These are phyloP conservation scores for Liodrosophila aerea DNA, from an alignment of 2,888 invertebrate species.

Conservation along the genomic window DNA sequence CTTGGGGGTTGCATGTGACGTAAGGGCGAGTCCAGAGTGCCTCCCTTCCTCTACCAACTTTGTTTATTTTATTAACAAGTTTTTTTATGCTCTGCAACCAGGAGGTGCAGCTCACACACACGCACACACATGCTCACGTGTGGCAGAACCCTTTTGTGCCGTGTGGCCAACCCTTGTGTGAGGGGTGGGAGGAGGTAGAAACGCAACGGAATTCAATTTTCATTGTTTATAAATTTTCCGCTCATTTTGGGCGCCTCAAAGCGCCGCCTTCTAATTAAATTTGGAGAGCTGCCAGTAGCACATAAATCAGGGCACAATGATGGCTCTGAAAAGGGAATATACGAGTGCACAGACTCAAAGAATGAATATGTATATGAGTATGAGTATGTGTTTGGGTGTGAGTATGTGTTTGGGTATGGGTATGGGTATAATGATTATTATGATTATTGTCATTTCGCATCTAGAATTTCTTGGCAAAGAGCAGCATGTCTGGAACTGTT, in stretches of 20 bases:
- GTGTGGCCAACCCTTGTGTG: constrained; percentile 34
- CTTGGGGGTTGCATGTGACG: too few relatives aligned
- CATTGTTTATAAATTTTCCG: constrained; percentile 82
- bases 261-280: constrained; percentile 78
- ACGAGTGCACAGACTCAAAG: too few relatives aligned
- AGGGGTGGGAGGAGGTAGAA: too few relatives aligned
- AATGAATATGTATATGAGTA: background rate
- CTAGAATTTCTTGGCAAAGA: constrained; percentile 32
- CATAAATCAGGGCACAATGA: constrained; percentile 70
- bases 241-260: constrained; percentile 75
- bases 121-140: constrained; percentile 3
- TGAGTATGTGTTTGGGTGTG: constrained; percentile 15
- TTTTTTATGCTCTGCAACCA: constrained; percentile 18
- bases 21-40: too few relatives aligned
- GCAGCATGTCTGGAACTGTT: constrained; percentile 20
- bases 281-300: constrained; percentile 77
- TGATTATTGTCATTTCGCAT: constrained; percentile 2
- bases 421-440: constrained; percentile 4
- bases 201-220: constrained; percentile 72
- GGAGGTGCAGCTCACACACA: constrained; percentile 18
- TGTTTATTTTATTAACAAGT: constrained; percentile 77
- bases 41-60: constrained; percentile 64
- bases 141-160: constrained; percentile 19
- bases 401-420: background rate
- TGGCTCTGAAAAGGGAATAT: constrained; percentile 16